phyloP scores from a whole-genome alignment of 2,888 invertebrate genomes.

The Perdita meconis region DNA sequence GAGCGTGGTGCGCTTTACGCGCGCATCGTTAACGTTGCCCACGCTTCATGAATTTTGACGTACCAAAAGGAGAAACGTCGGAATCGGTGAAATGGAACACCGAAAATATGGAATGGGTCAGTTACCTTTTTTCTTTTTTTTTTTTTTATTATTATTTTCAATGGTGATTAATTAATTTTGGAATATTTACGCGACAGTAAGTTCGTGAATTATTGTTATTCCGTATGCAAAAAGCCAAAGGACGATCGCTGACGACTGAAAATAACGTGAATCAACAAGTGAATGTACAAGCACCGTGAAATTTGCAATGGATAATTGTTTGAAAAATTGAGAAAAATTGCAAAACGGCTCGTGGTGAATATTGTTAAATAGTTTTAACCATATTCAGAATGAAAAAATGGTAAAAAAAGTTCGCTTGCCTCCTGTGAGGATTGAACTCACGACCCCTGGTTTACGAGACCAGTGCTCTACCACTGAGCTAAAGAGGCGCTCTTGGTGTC shows the following conservation, averaged over 20 bases:
- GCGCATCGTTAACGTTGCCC: not conserved
- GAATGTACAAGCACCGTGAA: not conserved
- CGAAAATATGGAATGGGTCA: not conserved
- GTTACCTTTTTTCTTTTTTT: not conserved
- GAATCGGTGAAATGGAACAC: not conserved
- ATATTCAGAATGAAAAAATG: conserved; percentile 13
- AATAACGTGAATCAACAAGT: not conserved
- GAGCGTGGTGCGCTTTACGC: not conserved
- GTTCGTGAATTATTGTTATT: not conserved
- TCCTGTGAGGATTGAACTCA: conserved; percentile 96
- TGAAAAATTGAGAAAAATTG: not conserved
- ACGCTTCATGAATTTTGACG: conserved; percentile 1
- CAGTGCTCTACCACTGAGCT: conserved; percentile 96
- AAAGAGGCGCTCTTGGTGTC: conserved; percentile 84
- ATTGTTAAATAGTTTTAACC: not conserved
- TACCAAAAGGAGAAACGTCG: not conserved
- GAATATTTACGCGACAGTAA: not conserved
- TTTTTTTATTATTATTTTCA: not conserved
- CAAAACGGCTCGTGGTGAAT: not conserved
- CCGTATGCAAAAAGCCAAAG: not conserved
- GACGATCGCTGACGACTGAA: not conserved
- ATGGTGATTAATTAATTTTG: too few species aligned
- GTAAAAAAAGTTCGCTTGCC: conserved; percentile 85
- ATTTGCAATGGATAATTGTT: not conserved
- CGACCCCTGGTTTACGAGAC: conserved; percentile 97